Base-by-base conservation (phyloP, 2,888 invertebrate genomes). In the Chymomyza caudatula region DNA sequence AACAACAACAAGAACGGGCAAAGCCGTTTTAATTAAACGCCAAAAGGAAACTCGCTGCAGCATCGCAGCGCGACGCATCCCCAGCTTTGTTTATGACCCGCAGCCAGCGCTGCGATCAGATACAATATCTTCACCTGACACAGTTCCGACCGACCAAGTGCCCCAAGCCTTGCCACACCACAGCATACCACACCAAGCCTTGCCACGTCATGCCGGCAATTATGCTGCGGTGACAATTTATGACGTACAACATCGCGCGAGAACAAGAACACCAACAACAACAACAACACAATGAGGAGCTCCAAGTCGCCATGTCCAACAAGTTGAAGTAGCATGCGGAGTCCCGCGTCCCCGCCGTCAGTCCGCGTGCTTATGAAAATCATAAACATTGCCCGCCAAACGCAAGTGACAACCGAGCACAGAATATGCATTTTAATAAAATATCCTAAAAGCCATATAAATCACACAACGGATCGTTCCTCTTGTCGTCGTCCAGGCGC, bases 371-470 rank as follows among this genome's bases (percentile, higher is more conserved):
- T 86, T 89, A 90, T 90, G 89, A 89, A 89, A 89, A 90, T 90
- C 90, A 90, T 90, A 90, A 90, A 90, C 89, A 86, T 88, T 88
- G 83, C 76, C 70, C 76, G 77, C 68, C 77, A 55, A 63, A 77
- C 67, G 76, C 88, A 83, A 85, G 87, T 89, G 90, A 89, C 90
- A 89, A 81, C 76, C 81, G 87, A 90, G 90, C 90, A 90, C 89
- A 89, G 89, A 90, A 90, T 90, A 90, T 90, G 90, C 90, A 90
- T 90, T 90, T 90, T 90, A 90, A 90, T 90, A 90, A 90, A 90
- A 90, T 90, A 88, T 89, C 85, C 87, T 90, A 90, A 90, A 90
- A 90, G 90, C 89, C 88, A 72, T 86, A 90, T 90, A 90, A 90
- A 90, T 90, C 90, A 90, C 90, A 77, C 56, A 76, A 80, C 44